These are phyloP conservation scores for Craseonycteris thonglongyai DNA, from an alignment of 2,113 vertebrate genomes.

Conservation along the genomic window DNA sequence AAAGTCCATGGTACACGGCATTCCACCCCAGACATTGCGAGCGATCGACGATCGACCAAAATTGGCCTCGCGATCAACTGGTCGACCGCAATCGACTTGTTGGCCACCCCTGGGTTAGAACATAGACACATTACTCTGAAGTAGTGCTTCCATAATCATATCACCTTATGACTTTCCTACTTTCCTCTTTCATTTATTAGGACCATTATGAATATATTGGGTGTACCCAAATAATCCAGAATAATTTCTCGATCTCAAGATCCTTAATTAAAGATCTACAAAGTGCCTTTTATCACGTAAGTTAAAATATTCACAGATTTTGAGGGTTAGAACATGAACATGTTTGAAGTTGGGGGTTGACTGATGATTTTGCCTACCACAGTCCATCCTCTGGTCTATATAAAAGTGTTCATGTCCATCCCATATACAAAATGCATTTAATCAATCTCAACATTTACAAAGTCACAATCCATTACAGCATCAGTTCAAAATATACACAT, in stretches of 20 bases:
- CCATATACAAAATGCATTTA: background rate
- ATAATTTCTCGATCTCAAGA: background rate
- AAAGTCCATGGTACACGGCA: no score
- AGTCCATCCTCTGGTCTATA: background rate
- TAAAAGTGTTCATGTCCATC: background rate
- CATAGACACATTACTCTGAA: background rate
- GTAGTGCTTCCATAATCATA: background rate
- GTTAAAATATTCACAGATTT: background rate
- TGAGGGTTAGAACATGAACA: background rate
- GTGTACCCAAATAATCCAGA: background rate
- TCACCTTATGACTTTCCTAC: background rate
- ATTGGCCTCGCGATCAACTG: no score
- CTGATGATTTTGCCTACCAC: background rate
- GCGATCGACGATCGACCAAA: no score
- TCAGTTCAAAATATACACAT: background rate
- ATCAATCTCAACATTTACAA: background rate
- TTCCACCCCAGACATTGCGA: no score
- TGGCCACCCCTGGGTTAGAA: no score
- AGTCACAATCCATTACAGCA: background rate
- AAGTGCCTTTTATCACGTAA: background rate
- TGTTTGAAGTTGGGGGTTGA: background rate
- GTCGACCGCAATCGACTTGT: no score
- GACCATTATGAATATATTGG: background rate
- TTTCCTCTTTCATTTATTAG: background rate
- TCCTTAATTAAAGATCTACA: background rate